Evolutionary conservation across 2,888 invertebrate genomes (phyloP).

Genomic region (Amitus sp.): DNA sequence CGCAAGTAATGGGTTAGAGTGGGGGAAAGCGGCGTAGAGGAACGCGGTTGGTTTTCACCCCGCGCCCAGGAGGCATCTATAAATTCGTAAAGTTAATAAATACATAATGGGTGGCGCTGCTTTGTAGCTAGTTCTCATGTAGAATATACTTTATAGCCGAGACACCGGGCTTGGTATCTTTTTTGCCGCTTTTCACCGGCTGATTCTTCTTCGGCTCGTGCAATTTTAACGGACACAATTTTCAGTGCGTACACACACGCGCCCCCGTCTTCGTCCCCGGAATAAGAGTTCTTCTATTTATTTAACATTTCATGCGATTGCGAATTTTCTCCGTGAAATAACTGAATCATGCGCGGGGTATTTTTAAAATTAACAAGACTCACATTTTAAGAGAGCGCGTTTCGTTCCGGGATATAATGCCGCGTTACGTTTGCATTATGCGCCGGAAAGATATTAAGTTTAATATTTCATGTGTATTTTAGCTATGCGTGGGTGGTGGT

Average conservation of each 20-base stretch:
- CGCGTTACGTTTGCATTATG: constrained; percentile 1
- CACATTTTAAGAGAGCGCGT: constrained; percentile 33
- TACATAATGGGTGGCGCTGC: constrained; percentile 64
- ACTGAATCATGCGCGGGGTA: constrained; percentile 26
- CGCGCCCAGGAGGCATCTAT: constrained; percentile 63
- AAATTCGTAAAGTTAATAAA: constrained; percentile 66
- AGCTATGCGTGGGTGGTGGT: background rate
- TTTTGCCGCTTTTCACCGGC: constrained; percentile 31
- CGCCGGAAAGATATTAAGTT: constrained; percentile 1
- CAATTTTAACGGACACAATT: constrained; percentile 25
- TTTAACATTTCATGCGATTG: constrained; percentile 20
- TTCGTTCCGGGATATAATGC: constrained; percentile 28
- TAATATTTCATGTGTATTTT: background rate
- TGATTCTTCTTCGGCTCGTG: constrained; percentile 30
- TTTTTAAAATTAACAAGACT: constrained; percentile 18
- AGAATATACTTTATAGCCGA: constrained; percentile 41
- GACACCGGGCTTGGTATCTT: constrained; percentile 34
- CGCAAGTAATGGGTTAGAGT: constrained; percentile 43
- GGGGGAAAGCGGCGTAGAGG: constrained; percentile 26
- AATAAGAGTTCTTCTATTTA: constrained; percentile 28
- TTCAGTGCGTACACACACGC: constrained; percentile 11
- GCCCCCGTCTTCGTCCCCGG: constrained; percentile 13
- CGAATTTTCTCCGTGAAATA: constrained; percentile 20
- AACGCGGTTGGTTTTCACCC: constrained; percentile 40
- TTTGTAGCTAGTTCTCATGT: constrained; percentile 59